Percentiles rank a stretch among this genome's conserved stretches.
These are phyloP conservation scores for Enteromius viviparus DNA, from an alignment of 2,797 vertebrate genomes.

Conservation along the genomic window DNA sequence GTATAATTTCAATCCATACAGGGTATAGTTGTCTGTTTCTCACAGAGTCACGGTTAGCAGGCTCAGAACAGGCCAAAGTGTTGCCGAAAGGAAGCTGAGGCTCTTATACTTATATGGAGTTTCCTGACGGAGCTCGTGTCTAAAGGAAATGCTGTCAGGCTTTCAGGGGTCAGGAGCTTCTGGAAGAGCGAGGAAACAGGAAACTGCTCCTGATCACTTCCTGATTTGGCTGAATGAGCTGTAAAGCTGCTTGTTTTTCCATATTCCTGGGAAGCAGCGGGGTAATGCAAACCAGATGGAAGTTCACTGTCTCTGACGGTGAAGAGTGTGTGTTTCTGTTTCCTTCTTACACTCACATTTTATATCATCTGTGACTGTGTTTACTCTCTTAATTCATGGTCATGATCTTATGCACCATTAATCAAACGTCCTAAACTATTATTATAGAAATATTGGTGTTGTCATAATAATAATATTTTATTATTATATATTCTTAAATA, in stretches of 20 bases:
- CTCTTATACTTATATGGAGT: conserved; percentile 61
- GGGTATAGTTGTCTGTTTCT: too few relatives aligned
- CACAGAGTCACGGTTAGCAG: background rate
- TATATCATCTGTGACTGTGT: conserved; percentile 51
- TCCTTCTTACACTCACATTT: conserved; percentile 9
- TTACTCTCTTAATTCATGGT: too few relatives aligned
- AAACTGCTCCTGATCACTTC: conserved; percentile 81
- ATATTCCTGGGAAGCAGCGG: conserved; percentile 78
- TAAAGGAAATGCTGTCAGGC: conserved; percentile 67
- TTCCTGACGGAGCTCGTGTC: conserved; percentile 76
- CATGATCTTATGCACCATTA: background rate
- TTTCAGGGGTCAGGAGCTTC: conserved; percentile 67
- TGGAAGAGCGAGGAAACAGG: conserved; percentile 84
- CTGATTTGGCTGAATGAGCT: conserved; percentile 80
- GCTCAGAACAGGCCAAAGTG: background rate
- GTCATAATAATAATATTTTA: background rate
- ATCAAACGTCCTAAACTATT: background rate
- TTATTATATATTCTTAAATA: too few relatives aligned
- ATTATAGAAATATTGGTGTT: background rate
- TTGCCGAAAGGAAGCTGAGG: conserved; percentile 27
- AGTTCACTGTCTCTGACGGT: conserved; percentile 23
- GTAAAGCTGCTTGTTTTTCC: conserved; percentile 73
- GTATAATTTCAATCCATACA: too few relatives aligned
- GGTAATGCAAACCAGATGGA: conserved; percentile 75
- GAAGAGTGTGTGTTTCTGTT: conserved; percentile 4